phyloP scores from a whole-genome alignment of 92 coral and sea anemone species.

The Montipora capitata region DNA sequence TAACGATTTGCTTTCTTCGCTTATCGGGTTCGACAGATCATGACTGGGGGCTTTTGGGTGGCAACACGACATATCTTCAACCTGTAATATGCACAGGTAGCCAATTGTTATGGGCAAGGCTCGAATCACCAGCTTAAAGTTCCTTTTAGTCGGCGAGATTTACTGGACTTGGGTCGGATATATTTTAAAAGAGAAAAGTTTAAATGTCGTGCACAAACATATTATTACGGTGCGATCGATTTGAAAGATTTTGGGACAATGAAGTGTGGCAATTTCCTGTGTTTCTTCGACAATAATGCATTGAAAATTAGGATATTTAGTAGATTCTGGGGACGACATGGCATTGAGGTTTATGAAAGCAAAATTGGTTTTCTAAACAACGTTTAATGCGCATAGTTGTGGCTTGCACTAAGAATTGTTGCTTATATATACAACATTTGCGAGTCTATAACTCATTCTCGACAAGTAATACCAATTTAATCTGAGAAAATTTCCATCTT shows the following conservation, averaged over 20 bases:
- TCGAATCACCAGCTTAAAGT: background rate
- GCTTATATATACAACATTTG: background rate
- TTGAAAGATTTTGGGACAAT: conserved; percentile 22
- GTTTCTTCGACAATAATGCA: conserved; percentile 20
- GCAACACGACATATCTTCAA: conserved; percentile 16
- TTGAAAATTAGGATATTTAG: conserved; percentile 17
- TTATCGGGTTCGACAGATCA: background rate
- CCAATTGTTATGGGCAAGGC: too few species aligned
- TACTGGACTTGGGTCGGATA: background rate
- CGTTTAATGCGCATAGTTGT: background rate
- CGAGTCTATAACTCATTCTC: background rate
- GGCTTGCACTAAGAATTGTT: background rate
- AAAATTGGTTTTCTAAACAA: conserved; percentile 32
- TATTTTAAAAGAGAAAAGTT: background rate
- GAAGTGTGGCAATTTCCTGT: conserved; percentile 43
- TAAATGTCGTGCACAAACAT: too few species aligned
- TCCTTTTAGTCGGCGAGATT: background rate
- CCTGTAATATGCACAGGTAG: conserved; percentile 33
- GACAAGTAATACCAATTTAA: conserved; percentile 7
- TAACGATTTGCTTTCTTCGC: background rate
- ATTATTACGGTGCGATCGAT: conserved; percentile 7
- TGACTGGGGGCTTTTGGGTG: background rate
- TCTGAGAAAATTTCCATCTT: background rate
- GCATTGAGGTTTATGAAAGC: conserved; percentile 11
- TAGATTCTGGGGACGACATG: conserved; percentile 17